Conservation (phyloP, 92 coral and sea anemone species). For the Porites rus region DNA sequence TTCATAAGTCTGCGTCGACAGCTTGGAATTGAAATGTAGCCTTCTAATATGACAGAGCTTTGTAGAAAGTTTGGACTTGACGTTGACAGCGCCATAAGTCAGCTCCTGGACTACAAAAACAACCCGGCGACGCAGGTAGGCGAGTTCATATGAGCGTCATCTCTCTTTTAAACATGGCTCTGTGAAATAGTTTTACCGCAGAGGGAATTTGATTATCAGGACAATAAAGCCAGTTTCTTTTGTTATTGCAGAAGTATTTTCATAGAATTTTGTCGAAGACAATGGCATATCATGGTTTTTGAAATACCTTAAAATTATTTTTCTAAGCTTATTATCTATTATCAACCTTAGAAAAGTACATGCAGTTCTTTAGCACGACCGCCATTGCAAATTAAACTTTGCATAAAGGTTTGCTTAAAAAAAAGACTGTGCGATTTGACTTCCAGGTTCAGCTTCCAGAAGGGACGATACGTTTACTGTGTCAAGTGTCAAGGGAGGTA, state of each 20-base stretch:
- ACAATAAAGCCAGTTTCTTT: neutral
- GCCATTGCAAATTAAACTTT: neutral
- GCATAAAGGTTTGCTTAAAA: neutral
- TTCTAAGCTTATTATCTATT: too few species aligned
- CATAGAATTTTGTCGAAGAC: too few species aligned
- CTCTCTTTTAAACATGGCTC: neutral
- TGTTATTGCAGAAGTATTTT: neutral
- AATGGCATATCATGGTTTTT: too few species aligned
- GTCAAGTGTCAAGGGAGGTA: slow-evolving; percentile 88
- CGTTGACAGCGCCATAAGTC: slow-evolving; percentile 75
- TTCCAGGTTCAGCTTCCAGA: slow-evolving; percentile 89
- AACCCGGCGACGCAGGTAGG: slow-evolving; percentile 70
- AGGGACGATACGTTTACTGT: slow-evolving; percentile 75
- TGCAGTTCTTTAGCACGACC: neutral
- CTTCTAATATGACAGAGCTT: slow-evolving; percentile 55
- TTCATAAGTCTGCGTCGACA: neutral
- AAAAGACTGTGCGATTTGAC: too few species aligned
- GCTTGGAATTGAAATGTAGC: slow-evolving; percentile 21
- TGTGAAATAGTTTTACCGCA: neutral
- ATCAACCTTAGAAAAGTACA: neutral
- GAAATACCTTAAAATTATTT: too few species aligned
- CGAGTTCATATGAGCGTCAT: neutral
- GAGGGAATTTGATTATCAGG: neutral
- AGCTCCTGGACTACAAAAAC: slow-evolving; percentile 86
- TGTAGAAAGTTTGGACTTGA: slow-evolving; percentile 77